phyloP scores from a whole-genome alignment of 53 echinoderm and acorn worm genomes.

The Echinometra lucunter region DNA sequence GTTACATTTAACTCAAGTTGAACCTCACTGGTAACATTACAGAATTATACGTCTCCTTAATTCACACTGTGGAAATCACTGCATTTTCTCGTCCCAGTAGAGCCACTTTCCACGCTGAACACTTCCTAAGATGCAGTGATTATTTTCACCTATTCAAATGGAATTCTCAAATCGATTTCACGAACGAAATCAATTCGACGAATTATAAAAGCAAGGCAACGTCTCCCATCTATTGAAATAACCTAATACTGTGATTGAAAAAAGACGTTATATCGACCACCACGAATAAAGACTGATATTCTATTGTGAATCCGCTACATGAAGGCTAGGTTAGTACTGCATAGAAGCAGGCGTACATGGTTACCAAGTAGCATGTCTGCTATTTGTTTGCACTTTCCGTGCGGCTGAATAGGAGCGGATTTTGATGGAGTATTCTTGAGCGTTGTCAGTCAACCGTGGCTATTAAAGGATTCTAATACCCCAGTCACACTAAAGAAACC shows the following conservation, averaged over 20 bases:
- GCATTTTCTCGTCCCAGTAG: not conserved
- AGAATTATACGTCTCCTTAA: not conserved
- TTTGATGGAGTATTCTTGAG: not conserved
- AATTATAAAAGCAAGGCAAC: not conserved
- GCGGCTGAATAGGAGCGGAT: not conserved
- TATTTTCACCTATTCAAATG: not conserved
- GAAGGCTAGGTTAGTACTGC: not conserved
- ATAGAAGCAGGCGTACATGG: not conserved
- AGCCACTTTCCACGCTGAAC: not conserved
- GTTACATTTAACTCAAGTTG: not conserved
- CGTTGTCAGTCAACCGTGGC: not conserved
- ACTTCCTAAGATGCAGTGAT: not conserved
- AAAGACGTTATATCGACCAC: conserved; percentile 7
- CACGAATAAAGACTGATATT: not conserved
- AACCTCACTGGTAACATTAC: not conserved
- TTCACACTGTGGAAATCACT: not conserved
- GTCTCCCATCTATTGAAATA: not conserved
- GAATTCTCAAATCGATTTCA: not conserved
- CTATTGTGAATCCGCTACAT: not conserved
- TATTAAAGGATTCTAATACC: not conserved
- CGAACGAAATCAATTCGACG: not conserved
- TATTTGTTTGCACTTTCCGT: conserved; percentile 31
- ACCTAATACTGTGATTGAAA: not conserved
- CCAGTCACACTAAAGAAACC: no score
- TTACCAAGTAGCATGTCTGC: not conserved